phyloP scores from a whole-genome alignment of 1,140 invertebrate genomes.

The Phortica variegata region DNA sequence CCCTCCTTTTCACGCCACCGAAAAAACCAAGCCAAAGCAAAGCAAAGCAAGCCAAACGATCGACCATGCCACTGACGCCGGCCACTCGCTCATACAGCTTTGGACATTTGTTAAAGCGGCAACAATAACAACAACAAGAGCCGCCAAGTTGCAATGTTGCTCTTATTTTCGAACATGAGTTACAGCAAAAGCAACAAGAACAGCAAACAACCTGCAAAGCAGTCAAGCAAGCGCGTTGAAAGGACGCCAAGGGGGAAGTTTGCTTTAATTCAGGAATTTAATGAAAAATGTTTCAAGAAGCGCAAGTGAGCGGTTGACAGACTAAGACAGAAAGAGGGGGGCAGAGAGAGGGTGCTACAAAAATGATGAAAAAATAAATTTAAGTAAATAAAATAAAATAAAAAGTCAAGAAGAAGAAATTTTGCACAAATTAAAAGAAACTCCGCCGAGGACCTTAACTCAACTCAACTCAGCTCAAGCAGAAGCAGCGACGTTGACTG shows the following conservation, averaged over 20 bases:
- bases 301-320: conserved; percentile 25
- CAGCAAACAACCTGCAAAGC: conserved; percentile 14
- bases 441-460: too few relatives aligned
- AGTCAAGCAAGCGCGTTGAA: conserved; percentile 13
- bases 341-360: conserved; percentile 28
- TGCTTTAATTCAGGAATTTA: conserved; percentile 54
- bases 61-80: conserved; percentile 28
- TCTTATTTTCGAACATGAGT: conserved; percentile 50
- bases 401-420: not conserved
- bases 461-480: conserved; percentile 34
- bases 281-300: conserved; percentile 54
- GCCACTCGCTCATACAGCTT: conserved; percentile 23
- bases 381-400: not conserved
- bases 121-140: conserved; percentile 44
- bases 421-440: not conserved
- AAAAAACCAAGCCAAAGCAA: too few relatives aligned
- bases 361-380: conserved; percentile 3
- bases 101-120: conserved; percentile 20
- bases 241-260: conserved; percentile 29
- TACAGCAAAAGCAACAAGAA: conserved; percentile 10
- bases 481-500: conserved; percentile 27
- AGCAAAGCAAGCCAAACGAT: conserved; percentile 7
- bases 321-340: not conserved
- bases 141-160: conserved; percentile 48
- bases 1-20: too few relatives aligned